phyloP scores from a whole-genome alignment of 2,888 invertebrate species.

The Sepiola atlantica region DNA sequence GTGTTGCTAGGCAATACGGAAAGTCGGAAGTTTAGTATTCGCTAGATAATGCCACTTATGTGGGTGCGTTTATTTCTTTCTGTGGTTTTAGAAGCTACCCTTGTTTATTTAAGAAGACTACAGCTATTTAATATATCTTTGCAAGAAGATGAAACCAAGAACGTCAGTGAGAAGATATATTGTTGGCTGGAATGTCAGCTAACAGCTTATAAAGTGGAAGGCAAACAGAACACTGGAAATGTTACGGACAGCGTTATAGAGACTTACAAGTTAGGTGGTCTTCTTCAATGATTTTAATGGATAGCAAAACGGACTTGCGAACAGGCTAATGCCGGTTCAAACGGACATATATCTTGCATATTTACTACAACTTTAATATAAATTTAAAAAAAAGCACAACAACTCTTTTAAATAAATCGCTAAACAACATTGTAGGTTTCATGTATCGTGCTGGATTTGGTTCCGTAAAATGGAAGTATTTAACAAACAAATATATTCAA shows the following conservation, averaged over 20 bases:
- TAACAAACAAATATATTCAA: too few relatives aligned
- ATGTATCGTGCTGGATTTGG: too few relatives aligned
- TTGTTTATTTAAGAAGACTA: background rate
- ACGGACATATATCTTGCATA: too few relatives aligned
- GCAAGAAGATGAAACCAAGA: background rate
- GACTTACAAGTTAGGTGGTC: background rate
- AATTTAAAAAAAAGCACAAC: too few relatives aligned
- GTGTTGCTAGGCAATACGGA: background rate
- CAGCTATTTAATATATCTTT: background rate
- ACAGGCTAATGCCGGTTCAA: too few relatives aligned
- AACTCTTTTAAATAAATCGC: too few relatives aligned
- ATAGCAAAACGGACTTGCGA: too few relatives aligned
- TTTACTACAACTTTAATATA: too few relatives aligned
- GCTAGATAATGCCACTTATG: background rate
- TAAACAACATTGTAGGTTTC: too few relatives aligned
- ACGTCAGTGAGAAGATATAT: background rate
- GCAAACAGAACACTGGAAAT: background rate
- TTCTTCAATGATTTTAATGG: too few relatives aligned
- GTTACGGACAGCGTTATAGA: background rate
- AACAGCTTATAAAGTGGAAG: background rate
- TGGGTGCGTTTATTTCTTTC: background rate
- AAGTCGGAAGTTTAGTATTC: background rate
- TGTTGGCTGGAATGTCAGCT: background rate
- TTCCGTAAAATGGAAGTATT: too few relatives aligned
- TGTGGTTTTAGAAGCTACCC: background rate